Base-by-base conservation (phyloP, 2,797 vertebrate genomes). In the Ptychobarbus kaznakovi region DNA sequence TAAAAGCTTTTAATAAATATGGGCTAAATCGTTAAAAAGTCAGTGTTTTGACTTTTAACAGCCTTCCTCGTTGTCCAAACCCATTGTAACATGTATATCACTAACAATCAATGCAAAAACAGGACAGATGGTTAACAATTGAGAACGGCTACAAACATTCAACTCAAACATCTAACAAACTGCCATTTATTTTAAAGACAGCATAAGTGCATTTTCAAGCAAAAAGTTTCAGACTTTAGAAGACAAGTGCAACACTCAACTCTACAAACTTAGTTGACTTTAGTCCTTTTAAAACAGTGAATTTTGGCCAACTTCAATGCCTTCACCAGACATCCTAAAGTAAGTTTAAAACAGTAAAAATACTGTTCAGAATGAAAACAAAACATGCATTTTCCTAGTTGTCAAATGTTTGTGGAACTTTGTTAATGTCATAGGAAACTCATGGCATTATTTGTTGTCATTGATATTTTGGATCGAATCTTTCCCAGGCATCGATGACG, bases 401-500 rank as follows among this genome's bases (percentile, higher is more conserved):
- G 15, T 18, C 13, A 49, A 18, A 73, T 46, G n/a, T 46, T 15
- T 15, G 1, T 38, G 74, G 10, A 35, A 56, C 18, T 25, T 28
- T 6, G 5, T 42, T 73, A 46, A 76, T 49, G 35, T 40, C 11
- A 8, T 20, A 6, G 40, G 16, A 40, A 40, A 58, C 22, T 18
- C 2, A 1, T 38, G 1, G 10, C 38, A 15, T 49, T 25, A 13
- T 35, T 49, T 51, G 35, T n/a, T 51, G 28, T 68, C 66, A 10
- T 32, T 80, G 78, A 65, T 15, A 35, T 51, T 46, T 22, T n/a
- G 25, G 28, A 35, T 51, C 1, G 63, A 38, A n/a, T 80, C 66
- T 28, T 82, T 53, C 12, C 1, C 68, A 96, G 96, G 96, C 44
- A 90, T 96, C 66, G 96, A 96, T 49, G 94, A 96, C 46, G 95